Percentiles rank a stretch among this genome's conserved stretches.
Evolutionary conservation across 2,888 invertebrate species (phyloP).

Genomic region (Acheta domesticus): DNA sequence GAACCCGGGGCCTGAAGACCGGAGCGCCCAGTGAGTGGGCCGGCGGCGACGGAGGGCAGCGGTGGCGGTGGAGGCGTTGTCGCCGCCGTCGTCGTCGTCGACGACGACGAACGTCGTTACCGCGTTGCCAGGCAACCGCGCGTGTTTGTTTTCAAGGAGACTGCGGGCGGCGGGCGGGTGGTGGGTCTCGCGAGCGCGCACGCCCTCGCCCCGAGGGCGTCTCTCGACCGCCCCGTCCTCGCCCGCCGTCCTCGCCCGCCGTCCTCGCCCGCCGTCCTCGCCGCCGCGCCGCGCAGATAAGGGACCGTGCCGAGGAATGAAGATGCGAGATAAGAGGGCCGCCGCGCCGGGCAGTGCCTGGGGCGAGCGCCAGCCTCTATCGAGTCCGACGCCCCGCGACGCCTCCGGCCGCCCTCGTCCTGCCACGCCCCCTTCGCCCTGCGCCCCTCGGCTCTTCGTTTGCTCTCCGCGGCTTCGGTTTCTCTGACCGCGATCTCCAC

Average conservation of each 20-base stretch:
- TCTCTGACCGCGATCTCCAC: too few species aligned
- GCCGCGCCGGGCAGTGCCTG: neutral
- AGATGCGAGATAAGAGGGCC: neutral
- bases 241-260: neutral
- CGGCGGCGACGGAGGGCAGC: neutral
- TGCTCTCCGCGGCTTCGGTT: too few species aligned
- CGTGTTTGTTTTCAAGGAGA: too few species aligned
- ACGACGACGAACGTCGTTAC: too few species aligned
- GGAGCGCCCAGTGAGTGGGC: neutral
- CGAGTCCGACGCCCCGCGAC: neutral
- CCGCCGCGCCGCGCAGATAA: neutral
- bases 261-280: neutral
- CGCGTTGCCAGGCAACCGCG: neutral
- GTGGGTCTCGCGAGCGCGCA: too few species aligned
- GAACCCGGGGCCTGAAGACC: neutral
- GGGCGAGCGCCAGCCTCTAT: neutral
- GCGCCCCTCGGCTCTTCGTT: too few species aligned
- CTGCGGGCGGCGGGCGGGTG: too few species aligned
- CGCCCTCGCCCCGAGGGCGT: too few species aligned
- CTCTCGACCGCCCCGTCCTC: too few species aligned
- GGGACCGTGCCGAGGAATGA: conserved; percentile 4
- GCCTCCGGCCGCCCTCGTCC: neutral
- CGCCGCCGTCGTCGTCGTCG: too few species aligned
- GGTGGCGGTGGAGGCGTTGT: neutral
- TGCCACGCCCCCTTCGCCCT: too few species aligned